phyloP scores from a whole-genome alignment of 1,140 invertebrate genomes.

The Ostrea edulis region DNA sequence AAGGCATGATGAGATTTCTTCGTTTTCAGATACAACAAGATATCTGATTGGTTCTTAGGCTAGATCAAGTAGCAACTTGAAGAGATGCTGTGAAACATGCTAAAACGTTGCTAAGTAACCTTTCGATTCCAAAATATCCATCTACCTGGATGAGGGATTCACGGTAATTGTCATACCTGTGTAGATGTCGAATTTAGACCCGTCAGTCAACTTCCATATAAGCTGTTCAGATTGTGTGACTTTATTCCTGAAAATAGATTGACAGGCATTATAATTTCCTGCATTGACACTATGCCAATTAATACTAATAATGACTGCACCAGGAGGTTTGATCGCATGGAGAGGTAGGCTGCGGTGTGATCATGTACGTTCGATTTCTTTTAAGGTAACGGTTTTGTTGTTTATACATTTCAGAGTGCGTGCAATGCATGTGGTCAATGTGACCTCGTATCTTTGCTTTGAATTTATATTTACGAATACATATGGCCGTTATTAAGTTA shows the following conservation, averaged over 20 bases:
- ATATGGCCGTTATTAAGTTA: too few species aligned
- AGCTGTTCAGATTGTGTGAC: neutral
- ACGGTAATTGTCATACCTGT: conserved; percentile 7
- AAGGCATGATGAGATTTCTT: conserved; percentile 51
- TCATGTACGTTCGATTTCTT: neutral
- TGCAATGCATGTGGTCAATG: neutral
- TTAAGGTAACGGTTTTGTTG: neutral
- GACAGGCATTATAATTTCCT: neutral
- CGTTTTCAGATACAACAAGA: conserved; percentile 47
- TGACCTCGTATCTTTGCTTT: neutral
- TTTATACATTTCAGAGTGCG: neutral
- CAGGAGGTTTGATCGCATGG: neutral
- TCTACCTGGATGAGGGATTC: conserved; percentile 27
- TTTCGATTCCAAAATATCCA: conserved; percentile 14
- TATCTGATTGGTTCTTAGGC: conserved; percentile 47
- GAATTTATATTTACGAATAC: neutral
- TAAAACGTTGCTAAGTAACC: conserved; percentile 33
- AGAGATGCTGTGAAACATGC: conserved; percentile 34
- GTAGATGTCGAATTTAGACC: neutral
- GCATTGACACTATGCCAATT: neutral
- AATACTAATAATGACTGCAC: neutral
- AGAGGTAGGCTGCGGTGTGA: neutral
- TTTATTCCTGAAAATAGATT: neutral
- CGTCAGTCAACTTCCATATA: neutral
- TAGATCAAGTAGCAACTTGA: conserved; percentile 20